These are phyloP conservation scores for Knipowitschia caucasica DNA, from an alignment of 2,797 vertebrate species.

Conservation along the genomic window DNA sequence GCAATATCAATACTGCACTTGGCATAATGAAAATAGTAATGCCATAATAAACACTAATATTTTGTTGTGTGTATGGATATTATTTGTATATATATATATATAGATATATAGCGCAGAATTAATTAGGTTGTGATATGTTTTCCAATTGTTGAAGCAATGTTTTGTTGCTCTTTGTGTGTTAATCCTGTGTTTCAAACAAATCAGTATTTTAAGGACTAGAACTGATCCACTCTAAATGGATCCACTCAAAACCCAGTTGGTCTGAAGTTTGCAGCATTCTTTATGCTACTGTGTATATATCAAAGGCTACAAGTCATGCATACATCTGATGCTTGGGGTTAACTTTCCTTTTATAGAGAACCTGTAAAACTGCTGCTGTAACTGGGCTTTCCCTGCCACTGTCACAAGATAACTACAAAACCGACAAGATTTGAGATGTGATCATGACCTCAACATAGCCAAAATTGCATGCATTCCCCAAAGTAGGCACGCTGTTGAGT, in stretches of 20 bases:
- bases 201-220: too few relatives aligned
- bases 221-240: background rate
- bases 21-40: too few relatives aligned
- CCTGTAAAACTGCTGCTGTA: background rate
- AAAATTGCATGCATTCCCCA: conserved; percentile 17
- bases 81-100: too few relatives aligned
- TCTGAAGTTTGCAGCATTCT: conserved; percentile 2
- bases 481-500: background rate
- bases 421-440: background rate
- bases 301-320: background rate
- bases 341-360: background rate
- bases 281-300: too few relatives aligned
- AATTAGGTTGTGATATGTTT: conserved; percentile 1
- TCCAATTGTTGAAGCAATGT: background rate
- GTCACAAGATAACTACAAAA: background rate
- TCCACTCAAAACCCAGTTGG: background rate
- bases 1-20: too few relatives aligned
- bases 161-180: background rate
- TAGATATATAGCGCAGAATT: too few relatives aligned
- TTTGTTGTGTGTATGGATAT: too few relatives aligned
- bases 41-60: too few relatives aligned
- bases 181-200: too few relatives aligned
- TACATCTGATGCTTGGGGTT: background rate
- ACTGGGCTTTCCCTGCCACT: background rate
- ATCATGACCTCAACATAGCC: background rate